Evolutionary conservation across 2,797 vertebrate species (phyloP), one percentile per base, ranked within the genome.

Genomic region (Danio tinwini): DNA sequence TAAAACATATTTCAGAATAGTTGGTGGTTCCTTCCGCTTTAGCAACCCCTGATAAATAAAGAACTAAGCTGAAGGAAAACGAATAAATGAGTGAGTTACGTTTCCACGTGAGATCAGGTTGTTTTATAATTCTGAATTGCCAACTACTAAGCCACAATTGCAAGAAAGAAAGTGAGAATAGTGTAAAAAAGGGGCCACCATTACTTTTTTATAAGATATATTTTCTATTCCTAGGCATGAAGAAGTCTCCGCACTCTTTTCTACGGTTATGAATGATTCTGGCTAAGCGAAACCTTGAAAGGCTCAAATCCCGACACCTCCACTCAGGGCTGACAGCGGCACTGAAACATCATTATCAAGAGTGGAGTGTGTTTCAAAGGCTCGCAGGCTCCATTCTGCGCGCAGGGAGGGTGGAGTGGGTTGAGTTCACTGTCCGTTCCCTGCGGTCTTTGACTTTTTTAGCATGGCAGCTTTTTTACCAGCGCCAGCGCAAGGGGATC

Each of bases 361-460:
- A 78, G 56, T 55, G 76, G 19, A 71, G 52, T 72, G 19, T 8
- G 39, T 79, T 79, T 79, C 68, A 79, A 72, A 79, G 56, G 19
- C 70, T 58, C 37, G 7, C 4, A 17, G 14, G 13, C 53, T 59
- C 21, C 44, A 42, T 52, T 52, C 7, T 5, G 14, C n/a, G 47
- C 40, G 45, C 13, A 13, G 67, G 49, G 68, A 71, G 58, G 68
- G 76, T 5, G 17, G 67, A 70, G 56, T 45, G 56, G 68, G 68
- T 53, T 11, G 59, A 79, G 61, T 44, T 50, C 12, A 14, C 61
- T 11, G 21, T 61, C 19, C 21, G 4, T 71, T 80, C 73, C 81
- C 72, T n/a, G 47, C 14, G 11, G 76, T 81, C 87, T 88, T 91
- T 92, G 83, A 81, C 76, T 90, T 85, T 86, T 65, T 83, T 81